A percentile compares a stretch with the other conserved stretches of the same genome.
Evolutionary conservation across 23 tunicate species (phyloP).

Genomic region (Trididemnum clinides): DNA sequence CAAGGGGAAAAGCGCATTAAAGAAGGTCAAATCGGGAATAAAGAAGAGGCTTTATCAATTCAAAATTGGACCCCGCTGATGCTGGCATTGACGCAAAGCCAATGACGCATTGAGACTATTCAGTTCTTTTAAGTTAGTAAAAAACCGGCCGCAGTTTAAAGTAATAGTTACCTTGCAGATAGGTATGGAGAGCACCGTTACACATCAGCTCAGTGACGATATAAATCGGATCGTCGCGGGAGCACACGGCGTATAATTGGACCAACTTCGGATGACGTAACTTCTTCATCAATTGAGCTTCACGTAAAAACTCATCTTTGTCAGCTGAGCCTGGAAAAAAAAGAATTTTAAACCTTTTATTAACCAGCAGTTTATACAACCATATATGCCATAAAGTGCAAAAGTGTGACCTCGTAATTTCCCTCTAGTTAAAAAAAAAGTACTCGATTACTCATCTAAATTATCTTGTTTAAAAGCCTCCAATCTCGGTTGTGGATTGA

Average conservation of each 20-base stretch:
- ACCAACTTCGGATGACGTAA: conserved; percentile 82
- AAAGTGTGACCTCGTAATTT: too few species aligned
- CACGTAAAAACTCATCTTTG: conserved; percentile 82
- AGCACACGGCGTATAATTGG: conserved; percentile 90
- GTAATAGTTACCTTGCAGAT: conserved; percentile 49
- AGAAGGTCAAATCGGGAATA: too few species aligned
- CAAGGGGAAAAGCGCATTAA: too few species aligned
- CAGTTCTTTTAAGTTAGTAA: background rate
- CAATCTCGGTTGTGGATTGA: too few species aligned
- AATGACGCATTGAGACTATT: background rate
- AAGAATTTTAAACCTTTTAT: background rate
- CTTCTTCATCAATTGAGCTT: conserved; percentile 90
- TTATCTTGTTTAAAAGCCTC: too few species aligned
- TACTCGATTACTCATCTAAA: too few species aligned
- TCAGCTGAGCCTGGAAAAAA: conserved; percentile 70
- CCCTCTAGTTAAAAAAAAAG: too few species aligned
- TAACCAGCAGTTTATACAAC: background rate
- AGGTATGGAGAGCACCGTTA: conserved; percentile 69
- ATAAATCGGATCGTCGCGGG: conserved; percentile 61
- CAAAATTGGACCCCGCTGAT: too few species aligned
- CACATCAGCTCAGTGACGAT: conserved; percentile 72
- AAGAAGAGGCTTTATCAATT: too few species aligned
- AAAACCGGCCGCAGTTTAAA: background rate
- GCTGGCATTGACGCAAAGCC: too few species aligned
- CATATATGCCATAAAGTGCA: too few species aligned